Conservation (phyloP, 2,888 invertebrate species). For the Trachelus troglodyta region DNA sequence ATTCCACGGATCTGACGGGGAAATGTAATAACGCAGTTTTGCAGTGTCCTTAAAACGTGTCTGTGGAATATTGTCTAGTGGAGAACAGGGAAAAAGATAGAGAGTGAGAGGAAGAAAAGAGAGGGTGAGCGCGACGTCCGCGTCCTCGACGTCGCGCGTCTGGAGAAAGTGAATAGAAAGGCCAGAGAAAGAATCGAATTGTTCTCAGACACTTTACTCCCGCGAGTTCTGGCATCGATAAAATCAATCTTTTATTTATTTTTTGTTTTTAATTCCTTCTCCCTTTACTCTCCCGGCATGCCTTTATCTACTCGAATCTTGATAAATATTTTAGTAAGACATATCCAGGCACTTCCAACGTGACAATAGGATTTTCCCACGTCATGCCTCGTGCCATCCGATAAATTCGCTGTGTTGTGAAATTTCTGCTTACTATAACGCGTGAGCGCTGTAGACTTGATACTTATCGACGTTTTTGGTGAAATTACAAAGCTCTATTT, state of each 20-base stretch:
- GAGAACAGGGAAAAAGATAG: slow-evolving; percentile 20
- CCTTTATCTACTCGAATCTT: background rate
- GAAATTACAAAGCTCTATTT: background rate
- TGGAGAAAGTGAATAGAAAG: background rate
- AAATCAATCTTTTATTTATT: background rate
- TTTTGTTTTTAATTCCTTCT: background rate
- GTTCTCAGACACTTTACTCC: background rate
- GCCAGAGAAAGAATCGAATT: background rate
- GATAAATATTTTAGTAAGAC: background rate
- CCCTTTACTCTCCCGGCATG: background rate
- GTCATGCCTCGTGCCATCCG: background rate
- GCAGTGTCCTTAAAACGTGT: slow-evolving; percentile 21
- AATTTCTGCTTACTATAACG: background rate
- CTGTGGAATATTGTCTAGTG: slow-evolving; percentile 7
- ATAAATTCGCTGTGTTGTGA: background rate
- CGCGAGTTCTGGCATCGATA: background rate
- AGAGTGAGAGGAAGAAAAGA: background rate
- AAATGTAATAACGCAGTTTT: slow-evolving; percentile 18
- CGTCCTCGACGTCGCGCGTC: background rate
- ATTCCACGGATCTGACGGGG: background rate
- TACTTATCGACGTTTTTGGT: background rate
- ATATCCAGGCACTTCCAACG: background rate
- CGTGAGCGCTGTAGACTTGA: background rate
- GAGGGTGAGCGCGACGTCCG: background rate
- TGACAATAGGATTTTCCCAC: background rate